Base-by-base conservation (phyloP, 2,888 invertebrate species). In the Cecidostiba fungosa region DNA sequence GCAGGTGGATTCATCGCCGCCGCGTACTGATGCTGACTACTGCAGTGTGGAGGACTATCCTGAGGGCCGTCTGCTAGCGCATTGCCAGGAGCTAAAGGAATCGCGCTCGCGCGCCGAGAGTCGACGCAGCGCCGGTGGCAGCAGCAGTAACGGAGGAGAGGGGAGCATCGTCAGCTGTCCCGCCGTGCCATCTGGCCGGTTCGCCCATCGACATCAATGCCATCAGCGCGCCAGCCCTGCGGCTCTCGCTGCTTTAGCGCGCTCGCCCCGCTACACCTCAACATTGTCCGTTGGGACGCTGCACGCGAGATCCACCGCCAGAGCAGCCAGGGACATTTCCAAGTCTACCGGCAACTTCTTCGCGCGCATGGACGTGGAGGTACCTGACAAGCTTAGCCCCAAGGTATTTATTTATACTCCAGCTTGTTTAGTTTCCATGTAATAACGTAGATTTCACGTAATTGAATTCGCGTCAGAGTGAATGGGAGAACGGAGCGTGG, bases 381-480 rank as follows among this genome's bases (percentile, higher is more conserved):
- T 85, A 66, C 91, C 92, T 77, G 94, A 95, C 88, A 96, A 96
- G 90, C 93, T 96, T 23, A 96, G 96, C 90, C 96, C 96, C 0
- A 96, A 96, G 93, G 87, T 87, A 59, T 59, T 59, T 59, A 59
- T n/a, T n/a, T 5, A 32, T 72, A 5, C 32, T 12, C 29, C 39
- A 16, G 1, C 36, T 23, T 12, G 12, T 72, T 8, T 23, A 12
- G 14, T 8, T 82, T 66, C 43, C 23, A 5, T 32, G 12, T 32
- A 59, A 19, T 26, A 26, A 19, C 26, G 47, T 12, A n/a, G 23
- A 23, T 23, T 43, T 23, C 23, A 5, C 3, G 6, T 36, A 32
- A 3, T 32, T 32, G 32, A 32, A 32, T 32, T 26, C 16, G 69
- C 29, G 16, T 66, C 12, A 3, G 1, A 23, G 59, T n/a, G 62